These are phyloP conservation scores for Arctocebus calabarensis DNA, from an alignment of 2,797 vertebrate species.

Conservation along the genomic window DNA sequence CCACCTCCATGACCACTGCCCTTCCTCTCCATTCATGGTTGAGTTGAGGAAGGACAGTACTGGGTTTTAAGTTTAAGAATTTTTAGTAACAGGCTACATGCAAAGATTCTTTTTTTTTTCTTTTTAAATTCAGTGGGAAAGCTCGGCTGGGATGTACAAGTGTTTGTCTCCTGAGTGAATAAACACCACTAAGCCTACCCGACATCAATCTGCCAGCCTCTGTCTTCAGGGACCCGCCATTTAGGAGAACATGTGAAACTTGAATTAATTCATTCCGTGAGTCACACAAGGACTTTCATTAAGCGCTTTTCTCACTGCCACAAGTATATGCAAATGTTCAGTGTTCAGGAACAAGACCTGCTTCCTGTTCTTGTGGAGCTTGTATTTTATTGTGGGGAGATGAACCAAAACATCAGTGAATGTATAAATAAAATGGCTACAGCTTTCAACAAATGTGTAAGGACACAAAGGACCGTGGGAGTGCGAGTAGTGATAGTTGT, in stretches of 20 bases:
- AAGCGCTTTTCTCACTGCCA: not conserved
- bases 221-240: conserved; percentile 31
- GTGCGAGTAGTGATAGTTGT: not conserved
- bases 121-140: not conserved
- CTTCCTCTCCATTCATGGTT: not conserved
- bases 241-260: conserved; percentile 61
- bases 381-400: not conserved
- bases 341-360: not conserved
- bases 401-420: not conserved
- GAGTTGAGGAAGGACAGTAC: not conserved
- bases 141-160: not conserved
- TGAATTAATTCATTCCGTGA: not conserved
- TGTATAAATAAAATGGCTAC: not conserved
- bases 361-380: not conserved
- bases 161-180: conserved; percentile 56
- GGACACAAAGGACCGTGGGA: not conserved
- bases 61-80: conserved; percentile 20
- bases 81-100: not conserved
- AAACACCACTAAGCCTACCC: not conserved
- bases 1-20: not conserved
- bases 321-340: not conserved
- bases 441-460: not conserved
- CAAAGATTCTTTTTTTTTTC: not conserved
- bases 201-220: conserved; percentile 30
- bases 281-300: not conserved